Conservation (phyloP, 92 coral and sea anemone genomes). For the Muricea muricata region DNA sequence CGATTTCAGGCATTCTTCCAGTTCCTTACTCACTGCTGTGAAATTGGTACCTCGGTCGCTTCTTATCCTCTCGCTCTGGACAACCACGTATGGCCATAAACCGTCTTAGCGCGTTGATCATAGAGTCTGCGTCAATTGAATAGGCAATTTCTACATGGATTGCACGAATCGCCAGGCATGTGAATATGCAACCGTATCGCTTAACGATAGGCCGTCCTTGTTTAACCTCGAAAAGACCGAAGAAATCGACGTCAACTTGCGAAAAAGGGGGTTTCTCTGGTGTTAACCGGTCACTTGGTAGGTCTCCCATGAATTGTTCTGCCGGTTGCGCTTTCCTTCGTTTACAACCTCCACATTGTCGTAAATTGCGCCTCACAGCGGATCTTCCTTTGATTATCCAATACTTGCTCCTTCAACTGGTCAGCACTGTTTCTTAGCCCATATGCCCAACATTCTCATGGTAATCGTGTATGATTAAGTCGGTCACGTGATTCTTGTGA, state of each 20-base stretch:
- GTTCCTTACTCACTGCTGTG: conserved; percentile 34
- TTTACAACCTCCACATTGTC: too few species aligned
- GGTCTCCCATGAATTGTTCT: too few species aligned
- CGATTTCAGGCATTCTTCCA: conserved; percentile 25
- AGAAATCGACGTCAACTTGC: conserved; percentile 45
- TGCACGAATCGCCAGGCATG: conserved; percentile 36
- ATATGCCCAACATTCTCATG: too few species aligned
- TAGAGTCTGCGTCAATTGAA: conserved; percentile 48
- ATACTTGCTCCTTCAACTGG: too few species aligned
- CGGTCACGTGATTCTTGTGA: too few species aligned
- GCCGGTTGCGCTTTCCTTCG: too few species aligned
- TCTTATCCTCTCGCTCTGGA: conserved; percentile 42
- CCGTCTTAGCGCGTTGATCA: conserved; percentile 31
- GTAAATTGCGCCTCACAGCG: too few species aligned
- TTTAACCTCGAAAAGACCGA: conserved; percentile 45
- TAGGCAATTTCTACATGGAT: conserved; percentile 61
- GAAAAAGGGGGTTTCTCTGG: conserved; percentile 50
- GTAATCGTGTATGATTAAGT: too few species aligned
- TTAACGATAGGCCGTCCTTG: conserved; percentile 38
- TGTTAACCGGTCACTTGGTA: conserved; percentile 58
- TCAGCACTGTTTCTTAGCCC: too few species aligned
- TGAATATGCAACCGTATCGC: conserved; percentile 68
- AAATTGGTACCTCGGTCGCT: conserved; percentile 58
- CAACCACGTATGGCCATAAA: conserved; percentile 42
- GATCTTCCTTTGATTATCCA: too few species aligned